phyloP scores from a whole-genome alignment of 2,888 invertebrate species.

The Nomada flava region DNA sequence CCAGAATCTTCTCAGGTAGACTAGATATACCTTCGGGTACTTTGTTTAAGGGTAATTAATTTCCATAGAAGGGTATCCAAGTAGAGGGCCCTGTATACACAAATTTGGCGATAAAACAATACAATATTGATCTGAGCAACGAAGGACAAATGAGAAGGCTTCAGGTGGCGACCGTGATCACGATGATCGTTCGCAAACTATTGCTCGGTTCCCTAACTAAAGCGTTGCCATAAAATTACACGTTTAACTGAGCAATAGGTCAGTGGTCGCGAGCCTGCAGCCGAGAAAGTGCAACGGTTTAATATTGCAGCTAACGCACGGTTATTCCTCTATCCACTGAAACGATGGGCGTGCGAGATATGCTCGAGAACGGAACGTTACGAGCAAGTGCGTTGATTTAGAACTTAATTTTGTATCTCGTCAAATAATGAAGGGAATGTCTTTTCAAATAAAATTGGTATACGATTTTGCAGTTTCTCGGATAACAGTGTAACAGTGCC shows the following conservation, averaged over 20 bases:
- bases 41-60: neutral
- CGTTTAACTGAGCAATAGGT: neutral
- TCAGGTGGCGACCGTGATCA: neutral
- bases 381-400: neutral
- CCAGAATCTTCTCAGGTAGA: neutral
- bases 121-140: too few species aligned
- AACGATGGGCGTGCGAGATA: neutral
- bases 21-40: too few species aligned
- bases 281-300: neutral
- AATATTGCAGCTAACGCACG: neutral
- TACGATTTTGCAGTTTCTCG: neutral
- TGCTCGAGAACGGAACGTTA: neutral
- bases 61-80: too few species aligned
- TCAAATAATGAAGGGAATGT: neutral
- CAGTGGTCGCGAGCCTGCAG: slow-evolving; percentile 6
- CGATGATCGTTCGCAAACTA: neutral
- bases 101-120: too few species aligned
- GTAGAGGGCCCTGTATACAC: too few species aligned
- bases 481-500: neutral
- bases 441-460: neutral
- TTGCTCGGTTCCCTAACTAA: neutral
- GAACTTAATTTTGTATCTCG: neutral
- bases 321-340: neutral
- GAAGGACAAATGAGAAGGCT: too few species aligned
- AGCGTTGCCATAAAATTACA: slow-evolving; percentile 35